Base-by-base conservation (phyloP, 2,797 vertebrate genomes). In the Botia kubotai region DNA sequence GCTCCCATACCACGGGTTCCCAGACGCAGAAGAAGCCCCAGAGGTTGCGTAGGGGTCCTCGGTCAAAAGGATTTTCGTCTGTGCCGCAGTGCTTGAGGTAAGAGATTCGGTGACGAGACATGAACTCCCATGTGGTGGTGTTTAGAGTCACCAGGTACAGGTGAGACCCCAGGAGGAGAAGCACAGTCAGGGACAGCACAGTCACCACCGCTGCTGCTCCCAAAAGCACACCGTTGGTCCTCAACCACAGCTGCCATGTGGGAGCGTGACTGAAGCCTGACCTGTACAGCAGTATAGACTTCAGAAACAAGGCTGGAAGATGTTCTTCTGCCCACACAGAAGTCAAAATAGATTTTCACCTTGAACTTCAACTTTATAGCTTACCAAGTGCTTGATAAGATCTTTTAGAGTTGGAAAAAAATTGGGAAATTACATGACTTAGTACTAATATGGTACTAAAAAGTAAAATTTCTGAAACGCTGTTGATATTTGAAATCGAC, bases 91-190 rank as follows among this genome's bases (percentile, higher is more conserved):
- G 95, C 14, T 91, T 95, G 89, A 99, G 95, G 95, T 99, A 99
- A 89, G 96, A 94, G 77, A 99, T 97, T 86, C 96, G 95, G 81
- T 98, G 96, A 16, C 94, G 93, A 0, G 96, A 97, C 95, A 97
- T 96, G 92, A 98, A 98, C 88, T 99, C 98, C 98, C 98, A 99
- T 29, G 96, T 98, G 71, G 98, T 99, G 78, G 94, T 95, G 89
- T 98, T 98, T 82, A 94, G 93, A 0, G 97, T 96, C 66, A 97
- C 95, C 88, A 99, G 94, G 90, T 98, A 99, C 65, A 98, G 93
- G 80, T 99, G 97, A 0, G 95, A 98, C 74, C 92, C 90, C 0
- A 99, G 93, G 82, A 99, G 94, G 52, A 98, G 94, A 73, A 93
- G 71, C 10, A 94, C 95, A 2, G 96, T 92, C 71, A 91, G 60